Evolutionary conservation across 1,140 invertebrate species (phyloP).

Genomic region (Amphibalanus amphitrite): DNA sequence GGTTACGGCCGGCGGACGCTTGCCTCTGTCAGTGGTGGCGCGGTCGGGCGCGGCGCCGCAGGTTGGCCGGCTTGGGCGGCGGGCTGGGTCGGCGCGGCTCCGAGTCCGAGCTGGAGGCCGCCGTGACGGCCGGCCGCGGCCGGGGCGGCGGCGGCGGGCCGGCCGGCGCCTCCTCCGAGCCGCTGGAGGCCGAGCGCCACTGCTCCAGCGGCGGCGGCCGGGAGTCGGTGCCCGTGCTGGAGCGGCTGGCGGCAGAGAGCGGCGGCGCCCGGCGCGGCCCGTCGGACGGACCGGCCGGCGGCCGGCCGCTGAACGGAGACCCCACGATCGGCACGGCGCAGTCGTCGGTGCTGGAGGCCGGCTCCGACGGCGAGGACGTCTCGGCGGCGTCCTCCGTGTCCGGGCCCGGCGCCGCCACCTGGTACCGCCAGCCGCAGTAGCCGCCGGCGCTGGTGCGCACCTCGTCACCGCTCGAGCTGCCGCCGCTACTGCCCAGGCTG

Average conservation of each 20-base stretch:
- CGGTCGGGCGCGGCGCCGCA: background rate
- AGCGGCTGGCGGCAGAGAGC: background rate
- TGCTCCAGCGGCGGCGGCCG: background rate
- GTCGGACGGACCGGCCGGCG: too few relatives aligned
- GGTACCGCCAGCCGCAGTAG: background rate
- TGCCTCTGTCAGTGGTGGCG: constrained; percentile 1
- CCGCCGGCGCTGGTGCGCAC: background rate
- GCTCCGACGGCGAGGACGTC: background rate
- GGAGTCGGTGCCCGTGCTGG: background rate
- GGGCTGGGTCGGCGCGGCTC: background rate
- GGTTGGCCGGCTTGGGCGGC: background rate
- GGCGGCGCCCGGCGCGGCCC: too few relatives aligned
- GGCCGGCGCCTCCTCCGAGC: background rate
- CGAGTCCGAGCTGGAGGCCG: background rate
- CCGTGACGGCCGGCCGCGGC: too few relatives aligned
- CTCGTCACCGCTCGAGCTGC: background rate
- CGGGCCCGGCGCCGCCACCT: background rate
- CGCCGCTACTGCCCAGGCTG: too few relatives aligned
- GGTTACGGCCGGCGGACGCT: background rate
- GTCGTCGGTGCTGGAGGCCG: background rate
- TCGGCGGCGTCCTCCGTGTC: background rate
- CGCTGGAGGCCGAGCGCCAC: background rate
- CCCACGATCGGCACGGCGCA: background rate
- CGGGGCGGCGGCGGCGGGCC: too few relatives aligned
- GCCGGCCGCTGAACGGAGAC: background rate